A percentile compares a stretch with the other conserved stretches of the same genome.
These are phyloP conservation scores for Rhopalosiphum nymphaeae DNA, from an alignment of 2,888 invertebrate genomes.

Conservation along the genomic window DNA sequence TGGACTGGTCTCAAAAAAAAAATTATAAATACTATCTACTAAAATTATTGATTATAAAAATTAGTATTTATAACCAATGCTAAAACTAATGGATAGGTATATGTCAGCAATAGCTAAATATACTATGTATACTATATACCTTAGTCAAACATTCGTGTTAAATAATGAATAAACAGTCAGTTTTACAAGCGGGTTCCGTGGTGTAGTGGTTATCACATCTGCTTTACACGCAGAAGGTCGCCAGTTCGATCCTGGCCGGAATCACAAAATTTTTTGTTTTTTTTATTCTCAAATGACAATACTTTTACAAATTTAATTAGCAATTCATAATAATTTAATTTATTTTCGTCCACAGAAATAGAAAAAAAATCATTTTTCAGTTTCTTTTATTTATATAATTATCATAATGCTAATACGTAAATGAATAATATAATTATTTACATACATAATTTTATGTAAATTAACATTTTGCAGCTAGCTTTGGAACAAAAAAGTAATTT, in stretches of 20 bases:
- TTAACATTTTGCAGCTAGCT: not conserved
- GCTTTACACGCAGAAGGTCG: slow-evolving; percentile 62
- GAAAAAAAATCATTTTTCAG: not conserved
- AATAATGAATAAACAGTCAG: rapidly evolving
- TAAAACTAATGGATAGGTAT: no score
- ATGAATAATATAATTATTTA: not conserved
- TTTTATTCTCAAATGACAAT: no score
- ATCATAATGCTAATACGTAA: not conserved
- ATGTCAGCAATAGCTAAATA: no score
- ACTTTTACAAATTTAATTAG: no score
- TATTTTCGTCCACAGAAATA: not conserved
- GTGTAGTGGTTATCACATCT: slow-evolving; percentile 60
- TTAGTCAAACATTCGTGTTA: not conserved
- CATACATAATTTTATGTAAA: no score
- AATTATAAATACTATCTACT: no score
- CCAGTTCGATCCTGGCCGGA: slow-evolving; percentile 62
- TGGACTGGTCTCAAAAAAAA: no score
- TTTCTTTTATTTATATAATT: not conserved
- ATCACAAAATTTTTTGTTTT: slow-evolving; percentile 36
- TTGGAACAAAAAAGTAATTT: not conserved
- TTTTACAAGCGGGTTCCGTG: not conserved
- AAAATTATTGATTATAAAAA: no score
- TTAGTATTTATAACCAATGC: no score
- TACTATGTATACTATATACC: no score
- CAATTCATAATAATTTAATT: not conserved